These are phyloP conservation scores for Operophtera brumata DNA, from an alignment of 2,888 invertebrate species.

Conservation along the genomic window DNA sequence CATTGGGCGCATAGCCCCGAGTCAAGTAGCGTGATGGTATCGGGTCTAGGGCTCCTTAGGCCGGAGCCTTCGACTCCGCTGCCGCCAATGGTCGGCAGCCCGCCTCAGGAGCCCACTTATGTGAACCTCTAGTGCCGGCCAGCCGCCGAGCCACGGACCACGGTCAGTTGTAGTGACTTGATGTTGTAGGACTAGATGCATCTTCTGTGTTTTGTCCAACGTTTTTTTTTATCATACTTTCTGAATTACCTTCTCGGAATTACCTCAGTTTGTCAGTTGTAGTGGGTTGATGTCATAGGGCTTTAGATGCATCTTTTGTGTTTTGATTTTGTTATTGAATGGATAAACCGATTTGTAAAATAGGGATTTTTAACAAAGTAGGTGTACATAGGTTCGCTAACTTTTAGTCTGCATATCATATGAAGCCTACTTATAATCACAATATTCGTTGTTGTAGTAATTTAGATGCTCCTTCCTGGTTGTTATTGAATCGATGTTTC, in stretches of 20 bases:
- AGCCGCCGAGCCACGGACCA: constrained; percentile 59
- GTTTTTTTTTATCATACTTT: no score
- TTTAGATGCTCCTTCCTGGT: no score
- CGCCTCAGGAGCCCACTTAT: constrained; percentile 94
- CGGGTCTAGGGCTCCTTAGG: constrained; percentile 72
- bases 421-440: no score
- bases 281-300: constrained; percentile 7
- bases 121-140: constrained; percentile 92
- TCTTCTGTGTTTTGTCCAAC: constrained; percentile 17
- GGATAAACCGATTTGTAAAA: no score
- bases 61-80: constrained; percentile 79
- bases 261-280: neutral
- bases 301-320: no score
- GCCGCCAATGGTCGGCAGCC: constrained; percentile 77
- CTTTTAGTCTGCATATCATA: no score
- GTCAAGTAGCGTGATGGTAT: constrained; percentile 81
- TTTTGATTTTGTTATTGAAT: no score
- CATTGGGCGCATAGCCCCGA: constrained; percentile 61
- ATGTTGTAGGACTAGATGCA: constrained; percentile 24
- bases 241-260: no score
- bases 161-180: constrained; percentile 61
- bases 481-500: no score
- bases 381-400: no score
- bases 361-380: no score
- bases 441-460: no score